Evolutionary conservation across 1,140 invertebrate genomes (phyloP).

Genomic region (Asbolus verrucosus): DNA sequence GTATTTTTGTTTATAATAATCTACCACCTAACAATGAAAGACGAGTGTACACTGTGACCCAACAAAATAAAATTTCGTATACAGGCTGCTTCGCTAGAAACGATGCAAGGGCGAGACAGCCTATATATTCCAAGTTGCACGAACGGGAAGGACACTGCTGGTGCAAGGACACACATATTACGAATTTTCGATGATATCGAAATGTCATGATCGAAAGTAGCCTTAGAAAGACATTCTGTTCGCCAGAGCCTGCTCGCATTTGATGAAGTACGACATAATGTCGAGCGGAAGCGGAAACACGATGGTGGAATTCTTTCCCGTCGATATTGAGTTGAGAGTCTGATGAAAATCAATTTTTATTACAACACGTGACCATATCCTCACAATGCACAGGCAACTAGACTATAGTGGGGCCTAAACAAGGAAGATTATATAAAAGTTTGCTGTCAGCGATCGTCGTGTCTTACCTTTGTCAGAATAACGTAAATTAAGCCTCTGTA

Average conservation of each 20-base stretch:
- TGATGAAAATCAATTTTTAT: constrained; percentile 64
- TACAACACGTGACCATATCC: constrained; percentile 6
- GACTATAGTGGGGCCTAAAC: constrained; percentile 3
- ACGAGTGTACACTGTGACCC: too few species aligned
- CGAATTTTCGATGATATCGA: constrained; percentile 4
- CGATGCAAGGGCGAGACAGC: too few species aligned
- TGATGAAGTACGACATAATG: constrained; percentile 83
- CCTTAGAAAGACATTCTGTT: neutral
- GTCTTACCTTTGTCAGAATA: too few species aligned
- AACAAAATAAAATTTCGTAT: too few species aligned
- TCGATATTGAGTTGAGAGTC: constrained; percentile 94
- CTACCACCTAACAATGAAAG: too few species aligned
- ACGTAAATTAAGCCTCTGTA: too few species aligned
- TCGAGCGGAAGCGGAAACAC: constrained; percentile 97
- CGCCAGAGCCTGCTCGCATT: constrained; percentile 57
- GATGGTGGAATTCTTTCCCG: constrained; percentile 98
- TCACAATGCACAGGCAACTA: too few species aligned
- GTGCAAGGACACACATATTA: constrained; percentile 16
- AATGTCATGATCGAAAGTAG: neutral
- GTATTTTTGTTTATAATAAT: too few species aligned
- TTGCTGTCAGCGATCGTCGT: too few species aligned
- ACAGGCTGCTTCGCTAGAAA: too few species aligned
- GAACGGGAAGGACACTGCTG: constrained; percentile 31
- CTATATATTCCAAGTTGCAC: too few species aligned
- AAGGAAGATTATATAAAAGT: constrained; percentile 16